phyloP scores from a whole-genome alignment of 2,888 invertebrate species.

The Hetaerina titia region DNA sequence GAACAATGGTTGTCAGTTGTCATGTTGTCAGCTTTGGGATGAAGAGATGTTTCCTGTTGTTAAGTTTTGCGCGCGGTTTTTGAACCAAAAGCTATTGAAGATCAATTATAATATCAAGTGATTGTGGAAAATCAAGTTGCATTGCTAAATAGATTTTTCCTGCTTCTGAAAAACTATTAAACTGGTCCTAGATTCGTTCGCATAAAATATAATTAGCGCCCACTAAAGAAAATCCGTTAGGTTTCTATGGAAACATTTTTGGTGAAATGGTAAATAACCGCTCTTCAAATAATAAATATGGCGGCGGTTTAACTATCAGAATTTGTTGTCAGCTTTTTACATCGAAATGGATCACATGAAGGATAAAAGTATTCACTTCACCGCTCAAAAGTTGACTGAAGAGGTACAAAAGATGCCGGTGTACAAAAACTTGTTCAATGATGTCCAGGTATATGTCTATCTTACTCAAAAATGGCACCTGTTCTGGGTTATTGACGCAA shows the following conservation, averaged over 20 bases:
- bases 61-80: too few species aligned
- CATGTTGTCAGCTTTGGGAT: too few species aligned
- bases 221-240: neutral
- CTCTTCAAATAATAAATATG: neutral
- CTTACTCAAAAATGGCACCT: constrained; percentile 4
- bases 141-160: too few species aligned
- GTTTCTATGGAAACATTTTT: constrained; percentile 23
- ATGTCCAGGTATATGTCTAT: constrained; percentile 84
- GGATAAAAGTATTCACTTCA: constrained; percentile 85
- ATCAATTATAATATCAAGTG: too few species aligned
- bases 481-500: constrained; percentile 66
- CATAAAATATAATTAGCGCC: too few species aligned
- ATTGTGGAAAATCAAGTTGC: too few species aligned
- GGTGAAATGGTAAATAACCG: neutral
- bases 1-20: too few species aligned
- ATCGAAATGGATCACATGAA: constrained; percentile 79
- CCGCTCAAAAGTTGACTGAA: constrained; percentile 88
- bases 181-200: too few species aligned
- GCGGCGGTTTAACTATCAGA: neutral
- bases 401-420: constrained; percentile 88
- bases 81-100: too few species aligned
- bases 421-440: constrained; percentile 87
- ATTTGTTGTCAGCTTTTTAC: neutral
- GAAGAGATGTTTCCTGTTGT: too few species aligned
- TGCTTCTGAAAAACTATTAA: too few species aligned